Evolutionary conservation across 2,113 vertebrate species (phyloP), one percentile per base, ranked within the genome.

Genomic region (Hippocampus zosterae): DNA sequence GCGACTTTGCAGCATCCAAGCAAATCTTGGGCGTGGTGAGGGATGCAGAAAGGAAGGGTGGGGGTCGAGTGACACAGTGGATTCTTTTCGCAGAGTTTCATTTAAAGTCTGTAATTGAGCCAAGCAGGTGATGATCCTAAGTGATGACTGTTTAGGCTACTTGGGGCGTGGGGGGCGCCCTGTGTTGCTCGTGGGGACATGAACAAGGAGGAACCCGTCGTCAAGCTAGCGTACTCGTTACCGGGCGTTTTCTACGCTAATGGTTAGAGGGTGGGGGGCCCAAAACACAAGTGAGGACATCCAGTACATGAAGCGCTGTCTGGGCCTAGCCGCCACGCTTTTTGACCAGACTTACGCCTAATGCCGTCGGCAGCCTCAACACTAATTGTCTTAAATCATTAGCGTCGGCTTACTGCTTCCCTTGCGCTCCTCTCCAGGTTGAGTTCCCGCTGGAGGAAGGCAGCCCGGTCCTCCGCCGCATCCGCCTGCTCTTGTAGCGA

Each of bases 401-500:
- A 85, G 75, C 75, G 5, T 76, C 44, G 68, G 73, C 93, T 95
- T 94, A 96, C 95, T 76, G 92, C 87, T 88, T 95, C 94, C 81
- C 94, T 91, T 71, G 94, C 84, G 15, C 91, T 93, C 85, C 92
- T 90, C 90, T 98, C 94, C 78, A 87, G 83, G 83, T 94, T 92
- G 80, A 96, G 92, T 41, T 96, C 94, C 68, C 93, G 91, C 90
- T 97, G 95, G 62, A 98, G 90, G 63, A 77, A 84, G 63, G 93
- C 88, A 7, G 93, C 94, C 67, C 88, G 92, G 56, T 96, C 95
- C 90, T 98, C 93, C 8, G 95, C 95, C 9, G 65, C 69, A 41
- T 96, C 94, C 67, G 94, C 94, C 89, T 96, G 94, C 79, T 96
- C 93, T 78, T 97, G 95, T 85, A 98, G 72, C 74, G 93, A 93